phyloP scores from a whole-genome alignment of 2,888 invertebrate species.

The Limenitis arthemis region DNA sequence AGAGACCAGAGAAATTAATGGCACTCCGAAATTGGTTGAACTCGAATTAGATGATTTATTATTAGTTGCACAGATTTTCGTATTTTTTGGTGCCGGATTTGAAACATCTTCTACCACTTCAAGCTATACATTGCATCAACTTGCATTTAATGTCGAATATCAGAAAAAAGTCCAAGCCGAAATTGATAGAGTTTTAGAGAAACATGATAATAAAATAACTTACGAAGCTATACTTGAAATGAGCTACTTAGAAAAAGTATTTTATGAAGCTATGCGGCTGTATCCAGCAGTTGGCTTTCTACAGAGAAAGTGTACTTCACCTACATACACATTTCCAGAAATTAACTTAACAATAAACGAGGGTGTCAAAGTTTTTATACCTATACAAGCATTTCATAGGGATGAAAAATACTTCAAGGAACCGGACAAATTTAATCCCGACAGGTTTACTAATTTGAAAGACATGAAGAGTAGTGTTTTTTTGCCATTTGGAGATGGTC shows the following conservation, averaged over 20 bases:
- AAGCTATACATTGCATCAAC: conserved; percentile 59
- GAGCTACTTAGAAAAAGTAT: conserved; percentile 54
- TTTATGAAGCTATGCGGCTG: conserved; percentile 57
- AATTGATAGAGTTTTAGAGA: conserved; percentile 49
- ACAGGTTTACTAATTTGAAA: conserved; percentile 45
- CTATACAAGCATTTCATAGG: conserved; percentile 52
- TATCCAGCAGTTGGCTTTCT: conserved; percentile 56
- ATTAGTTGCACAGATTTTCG: conserved; percentile 57
- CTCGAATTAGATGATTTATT: conserved; percentile 46
- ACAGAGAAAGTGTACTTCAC: conserved; percentile 46
- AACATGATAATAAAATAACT: conserved; percentile 44
- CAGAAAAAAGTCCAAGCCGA: conserved; percentile 57
- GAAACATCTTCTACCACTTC: conserved; percentile 67
- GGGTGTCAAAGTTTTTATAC: conserved; percentile 47
- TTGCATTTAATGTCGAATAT: conserved; percentile 58
- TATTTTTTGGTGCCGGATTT: conserved; percentile 66
- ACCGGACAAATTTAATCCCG: conserved; percentile 50
- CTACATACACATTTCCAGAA: conserved; percentile 55
- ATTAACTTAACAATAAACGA: conserved; percentile 47
- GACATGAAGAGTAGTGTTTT: conserved; percentile 43
- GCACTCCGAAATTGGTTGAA: conserved; percentile 43
- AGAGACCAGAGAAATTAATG: conserved; percentile 43
- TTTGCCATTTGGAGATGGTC: conserved; percentile 60
- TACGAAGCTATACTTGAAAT: conserved; percentile 59
- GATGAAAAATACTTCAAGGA: conserved; percentile 53